Evolutionary conservation across 2,797 vertebrate genomes (phyloP).

Genomic region (Paratrypauchen microcephalus): DNA sequence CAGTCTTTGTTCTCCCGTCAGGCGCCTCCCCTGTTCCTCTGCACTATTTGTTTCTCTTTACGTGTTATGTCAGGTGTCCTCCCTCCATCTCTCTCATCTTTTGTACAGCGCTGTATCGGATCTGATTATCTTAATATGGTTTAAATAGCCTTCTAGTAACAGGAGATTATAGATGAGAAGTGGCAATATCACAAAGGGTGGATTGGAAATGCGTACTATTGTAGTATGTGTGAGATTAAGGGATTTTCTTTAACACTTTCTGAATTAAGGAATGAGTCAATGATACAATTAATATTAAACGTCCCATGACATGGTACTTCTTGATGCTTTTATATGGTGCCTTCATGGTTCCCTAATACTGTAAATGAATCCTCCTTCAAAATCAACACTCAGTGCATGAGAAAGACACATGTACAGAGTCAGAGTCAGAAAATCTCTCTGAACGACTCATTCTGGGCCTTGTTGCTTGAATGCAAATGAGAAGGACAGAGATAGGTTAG

Average conservation of each 20-base stretch:
- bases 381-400: too few relatives aligned
- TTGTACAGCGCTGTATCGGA: slow-evolving; percentile 12
- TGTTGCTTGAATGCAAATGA: too few relatives aligned
- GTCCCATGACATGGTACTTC: too few relatives aligned
- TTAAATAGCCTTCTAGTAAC: slow-evolving; percentile 16
- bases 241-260: background rate
- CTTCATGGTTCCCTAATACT: too few relatives aligned
- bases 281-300: too few relatives aligned
- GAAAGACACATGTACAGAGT: too few relatives aligned
- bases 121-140: slow-evolving; percentile 29
- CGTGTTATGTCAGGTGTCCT: slow-evolving; percentile 9
- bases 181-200: background rate
- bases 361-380: too few relatives aligned
- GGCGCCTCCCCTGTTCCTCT: slow-evolving; percentile 1
- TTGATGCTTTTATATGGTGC: too few relatives aligned
- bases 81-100: slow-evolving; percentile 1
- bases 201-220: background rate
- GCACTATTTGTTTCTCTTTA: slow-evolving; percentile 7
- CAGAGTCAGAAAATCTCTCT: too few relatives aligned
- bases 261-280: too few relatives aligned
- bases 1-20: slow-evolving; percentile 5
- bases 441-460: too few relatives aligned
- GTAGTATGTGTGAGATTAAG: background rate
- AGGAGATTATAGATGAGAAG: background rate
- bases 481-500: too few relatives aligned